Base-by-base conservation (phyloP, 2,113 vertebrate genomes). In the Channa maculata region DNA sequence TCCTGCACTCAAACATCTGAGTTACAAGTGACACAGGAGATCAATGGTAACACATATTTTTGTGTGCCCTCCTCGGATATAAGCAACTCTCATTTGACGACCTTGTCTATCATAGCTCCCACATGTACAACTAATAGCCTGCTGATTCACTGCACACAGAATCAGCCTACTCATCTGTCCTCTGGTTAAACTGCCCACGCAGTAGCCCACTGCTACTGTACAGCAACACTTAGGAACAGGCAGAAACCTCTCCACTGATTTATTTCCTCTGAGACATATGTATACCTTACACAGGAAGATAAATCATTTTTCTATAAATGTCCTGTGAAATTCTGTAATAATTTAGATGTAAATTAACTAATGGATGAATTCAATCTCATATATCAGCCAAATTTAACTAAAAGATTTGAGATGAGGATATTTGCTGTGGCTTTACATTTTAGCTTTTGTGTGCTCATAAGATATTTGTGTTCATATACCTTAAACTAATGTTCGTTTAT, bases 91-190 rank as follows among this genome's bases (percentile, higher is more conserved):
- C n/a, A 57, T 51, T 71, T 24, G 6, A 33, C 34, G 72, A 87
- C 85, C 77, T 75, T 62, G 88, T 78, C 81, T 83, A 71, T 77
- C 76, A 67, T 36, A 55, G 77, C 90, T 82, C 89, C 86, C 83
- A 88, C 90, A 81, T 71, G 57, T 6, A 80, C 49, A 66, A 39
- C 84, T 89, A 85, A 90, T 85, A 90, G 86, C 87, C 78, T 76
- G 84, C 89, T 92, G 88, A 92, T 87, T 90, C 90, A 91, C 84
- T 46, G 85, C 59, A 38, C 69, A 79, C 70, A 84, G 77, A 78
- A 88, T 65, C 61, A 77, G 64, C 85, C 91, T 38, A 83, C 91
- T 87, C 87, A 86, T 88, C 49, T 80, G 75, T 82, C 78, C 84
- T 84, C 79, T 80, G 74, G 68, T 86, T 65, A 12, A 79, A 54